phyloP scores from a whole-genome alignment of 1,140 invertebrate genomes.

The Oncopeltus fasciatus region DNA sequence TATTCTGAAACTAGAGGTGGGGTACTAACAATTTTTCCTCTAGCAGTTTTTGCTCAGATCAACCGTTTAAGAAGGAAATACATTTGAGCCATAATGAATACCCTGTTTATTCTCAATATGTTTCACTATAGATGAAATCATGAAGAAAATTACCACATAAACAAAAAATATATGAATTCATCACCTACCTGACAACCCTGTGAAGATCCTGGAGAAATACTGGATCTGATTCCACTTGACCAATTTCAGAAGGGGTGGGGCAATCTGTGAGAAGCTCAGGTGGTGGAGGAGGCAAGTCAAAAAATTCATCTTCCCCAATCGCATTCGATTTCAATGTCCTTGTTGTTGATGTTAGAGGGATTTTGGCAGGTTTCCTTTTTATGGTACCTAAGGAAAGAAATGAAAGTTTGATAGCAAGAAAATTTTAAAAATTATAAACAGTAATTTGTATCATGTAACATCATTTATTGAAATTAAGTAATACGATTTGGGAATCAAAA shows the following conservation, averaged over 20 bases:
- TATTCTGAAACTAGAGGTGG: too few relatives aligned
- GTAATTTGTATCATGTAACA: not conserved
- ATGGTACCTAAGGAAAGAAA: constrained; percentile 45
- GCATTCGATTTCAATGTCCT: constrained; percentile 43
- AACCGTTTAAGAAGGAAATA: too few relatives aligned
- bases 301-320: constrained; percentile 8
- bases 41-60: too few relatives aligned
- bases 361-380: constrained; percentile 73
- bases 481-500: too few relatives aligned
- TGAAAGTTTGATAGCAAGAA: not conserved
- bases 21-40: too few relatives aligned
- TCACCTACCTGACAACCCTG: constrained; percentile 51
- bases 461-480: too few relatives aligned
- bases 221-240: constrained; percentile 34
- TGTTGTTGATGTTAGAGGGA: constrained; percentile 80
- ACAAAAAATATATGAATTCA: too few relatives aligned
- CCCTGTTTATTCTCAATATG: too few relatives aligned
- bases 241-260: constrained; percentile 25
- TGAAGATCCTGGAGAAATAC: constrained; percentile 78
- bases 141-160: too few relatives aligned
- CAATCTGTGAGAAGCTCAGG: constrained; percentile 54
- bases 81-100: too few relatives aligned
- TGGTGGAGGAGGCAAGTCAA: constrained; percentile 51
- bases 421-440: constrained; percentile 25
- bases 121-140: too few relatives aligned